Percentiles rank a stretch among this genome's conserved stretches.
These are phyloP conservation scores for Busseola fusca DNA, from an alignment of 2,888 invertebrate genomes.

Conservation along the genomic window DNA sequence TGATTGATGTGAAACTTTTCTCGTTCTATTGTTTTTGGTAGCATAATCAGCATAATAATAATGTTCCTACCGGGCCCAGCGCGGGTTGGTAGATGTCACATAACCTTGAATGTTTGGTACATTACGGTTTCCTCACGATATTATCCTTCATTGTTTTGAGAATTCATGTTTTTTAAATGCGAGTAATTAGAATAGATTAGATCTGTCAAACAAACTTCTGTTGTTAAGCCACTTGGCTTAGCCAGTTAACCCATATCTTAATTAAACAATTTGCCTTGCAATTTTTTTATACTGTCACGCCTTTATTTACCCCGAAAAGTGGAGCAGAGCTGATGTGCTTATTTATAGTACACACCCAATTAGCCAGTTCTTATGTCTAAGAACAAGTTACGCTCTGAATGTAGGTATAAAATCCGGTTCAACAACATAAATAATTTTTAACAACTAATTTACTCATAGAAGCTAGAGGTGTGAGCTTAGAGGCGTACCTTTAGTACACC, in stretches of 20 bases:
- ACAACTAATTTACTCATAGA: too few species aligned
- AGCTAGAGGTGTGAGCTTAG: too few species aligned
- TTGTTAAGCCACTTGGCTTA: neutral
- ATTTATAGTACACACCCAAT: neutral
- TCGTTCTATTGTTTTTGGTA: conserved; percentile 26
- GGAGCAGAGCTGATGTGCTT: neutral
- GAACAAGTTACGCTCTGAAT: neutral
- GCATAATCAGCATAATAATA: neutral
- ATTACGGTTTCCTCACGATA: neutral
- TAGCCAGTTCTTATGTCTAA: neutral
- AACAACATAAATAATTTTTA: too few species aligned
- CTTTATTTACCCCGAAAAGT: neutral
- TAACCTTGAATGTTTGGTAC: neutral
- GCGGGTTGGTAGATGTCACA: neutral
- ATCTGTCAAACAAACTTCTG: neutral
- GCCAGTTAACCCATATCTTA: neutral
- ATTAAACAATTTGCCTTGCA: neutral
- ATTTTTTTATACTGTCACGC: neutral
- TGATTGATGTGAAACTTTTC: conserved; percentile 29
- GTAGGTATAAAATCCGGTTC: too few species aligned
- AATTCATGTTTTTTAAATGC: conserved; percentile 22
- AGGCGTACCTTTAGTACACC: neutral
- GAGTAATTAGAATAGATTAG: conserved; percentile 8
- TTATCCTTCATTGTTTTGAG: neutral
- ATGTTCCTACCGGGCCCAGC: neutral